A percentile compares a stretch with the other conserved stretches of the same genome.
These are phyloP conservation scores for Periphyllus acericola DNA, from an alignment of 2,888 invertebrate species.

Conservation along the genomic window DNA sequence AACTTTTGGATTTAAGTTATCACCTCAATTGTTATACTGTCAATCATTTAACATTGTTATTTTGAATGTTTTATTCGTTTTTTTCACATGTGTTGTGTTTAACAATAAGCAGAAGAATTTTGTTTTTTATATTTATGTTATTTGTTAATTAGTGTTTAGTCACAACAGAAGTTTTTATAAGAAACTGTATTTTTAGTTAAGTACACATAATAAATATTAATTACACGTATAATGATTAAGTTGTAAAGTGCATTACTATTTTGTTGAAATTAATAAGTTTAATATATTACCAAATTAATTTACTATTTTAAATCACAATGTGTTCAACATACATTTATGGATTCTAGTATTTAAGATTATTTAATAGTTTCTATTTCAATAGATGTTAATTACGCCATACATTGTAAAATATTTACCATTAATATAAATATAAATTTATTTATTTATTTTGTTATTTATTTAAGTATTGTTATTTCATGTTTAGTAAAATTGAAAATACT, in stretches of 20 bases:
- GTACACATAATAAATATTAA: background rate
- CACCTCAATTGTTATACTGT: background rate
- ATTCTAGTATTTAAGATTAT: background rate
- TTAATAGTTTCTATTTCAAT: background rate
- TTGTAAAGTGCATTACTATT: background rate
- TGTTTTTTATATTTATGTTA: constrained; percentile 4
- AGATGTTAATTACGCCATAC: no score
- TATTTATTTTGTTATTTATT: background rate
- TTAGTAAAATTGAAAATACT: background rate
- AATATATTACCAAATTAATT: no score
- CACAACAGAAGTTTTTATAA: background rate
- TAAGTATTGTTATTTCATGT: background rate
- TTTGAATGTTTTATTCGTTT: constrained; percentile 20
- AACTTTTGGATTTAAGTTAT: background rate
- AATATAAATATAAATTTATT: background rate
- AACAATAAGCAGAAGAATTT: background rate
- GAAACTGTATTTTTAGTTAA: background rate
- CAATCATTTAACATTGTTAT: constrained; percentile 24
- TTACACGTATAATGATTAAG: background rate
- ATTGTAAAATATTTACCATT: background rate
- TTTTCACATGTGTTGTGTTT: constrained; percentile 6
- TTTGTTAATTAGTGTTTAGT: constrained; percentile 23
- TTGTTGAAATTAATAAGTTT: background rate
- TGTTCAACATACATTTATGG: background rate
- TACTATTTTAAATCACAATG: background rate